phyloP scores from a whole-genome alignment of 2,113 vertebrate genomes.

The Coregonus clupeaformis region DNA sequence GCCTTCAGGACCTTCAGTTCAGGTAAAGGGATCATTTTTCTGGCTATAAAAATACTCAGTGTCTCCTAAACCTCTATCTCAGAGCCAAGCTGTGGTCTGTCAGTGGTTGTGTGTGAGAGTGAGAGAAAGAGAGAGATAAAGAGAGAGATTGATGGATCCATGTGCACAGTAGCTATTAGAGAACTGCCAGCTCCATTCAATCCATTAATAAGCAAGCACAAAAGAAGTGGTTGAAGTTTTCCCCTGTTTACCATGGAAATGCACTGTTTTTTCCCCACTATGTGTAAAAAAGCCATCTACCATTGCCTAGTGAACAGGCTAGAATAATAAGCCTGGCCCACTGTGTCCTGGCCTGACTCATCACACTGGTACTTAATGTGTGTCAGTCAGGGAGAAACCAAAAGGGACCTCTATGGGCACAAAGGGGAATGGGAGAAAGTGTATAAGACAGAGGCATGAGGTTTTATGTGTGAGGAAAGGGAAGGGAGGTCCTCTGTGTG shows the following conservation, averaged over 20 bases:
- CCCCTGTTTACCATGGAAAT: conserved; percentile 38
- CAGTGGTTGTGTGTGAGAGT: too few relatives aligned
- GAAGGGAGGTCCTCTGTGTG: conserved; percentile 9
- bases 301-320: conserved; percentile 55
- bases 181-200: conserved; percentile 41
- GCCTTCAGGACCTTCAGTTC: too few relatives aligned
- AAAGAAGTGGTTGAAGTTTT: conserved; percentile 49
- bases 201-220: conserved; percentile 58
- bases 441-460: conserved; percentile 1
- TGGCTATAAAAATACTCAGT: too few relatives aligned
- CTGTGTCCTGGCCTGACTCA: conserved; percentile 39
- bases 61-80: too few relatives aligned
- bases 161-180: conserved; percentile 57
- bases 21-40: too few relatives aligned
- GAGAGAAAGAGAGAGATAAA: too few relatives aligned
- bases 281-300: conserved; percentile 42
- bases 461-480: background rate
- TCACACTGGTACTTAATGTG: conserved; percentile 8
- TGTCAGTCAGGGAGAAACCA: conserved; percentile 4
- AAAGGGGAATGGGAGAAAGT: conserved; percentile 19
- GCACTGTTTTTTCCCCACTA: conserved; percentile 44
- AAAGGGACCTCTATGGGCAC: conserved; percentile 5
- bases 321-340: conserved; percentile 58
- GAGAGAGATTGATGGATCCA: conserved; percentile 19
- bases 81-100: too few relatives aligned